These are phyloP conservation scores for Diabrotica balteata DNA, from an alignment of 2,888 invertebrate species.

Conservation along the genomic window DNA sequence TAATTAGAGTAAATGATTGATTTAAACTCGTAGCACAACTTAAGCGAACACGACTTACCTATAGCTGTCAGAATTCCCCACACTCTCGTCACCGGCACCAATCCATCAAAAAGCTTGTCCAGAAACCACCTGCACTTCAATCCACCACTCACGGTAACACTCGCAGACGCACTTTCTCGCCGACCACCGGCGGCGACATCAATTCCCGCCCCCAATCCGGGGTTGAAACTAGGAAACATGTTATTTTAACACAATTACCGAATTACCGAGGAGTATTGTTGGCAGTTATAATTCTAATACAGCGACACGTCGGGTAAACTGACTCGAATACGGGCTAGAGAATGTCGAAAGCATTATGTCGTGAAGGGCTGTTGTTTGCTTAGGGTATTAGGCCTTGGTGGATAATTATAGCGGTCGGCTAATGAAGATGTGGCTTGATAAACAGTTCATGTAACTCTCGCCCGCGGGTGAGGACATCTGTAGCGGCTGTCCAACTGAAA, in stretches of 20 bases:
- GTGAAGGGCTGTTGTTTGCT: slow-evolving; percentile 45
- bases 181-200: not conserved
- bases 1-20: too few relatives aligned
- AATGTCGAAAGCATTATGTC: slow-evolving; percentile 4
- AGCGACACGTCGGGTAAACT: slow-evolving; percentile 4
- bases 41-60: slow-evolving; percentile 30
- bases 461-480: not conserved
- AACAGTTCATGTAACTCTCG: not conserved
- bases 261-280: slow-evolving; percentile 9
- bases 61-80: slow-evolving; percentile 47
- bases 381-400: not conserved
- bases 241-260: slow-evolving; percentile 13
- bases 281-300: slow-evolving; percentile 7
- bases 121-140: slow-evolving; percentile 10
- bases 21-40: too few relatives aligned
- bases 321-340: not conserved
- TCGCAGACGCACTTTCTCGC: slow-evolving; percentile 2
- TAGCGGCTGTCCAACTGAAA: not conserved
- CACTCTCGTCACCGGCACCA: slow-evolving; percentile 45
- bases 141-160: slow-evolving; percentile 1
- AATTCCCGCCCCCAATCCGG: slow-evolving; percentile 7
- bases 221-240: slow-evolving; percentile 25
- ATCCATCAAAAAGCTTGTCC: slow-evolving; percentile 42
- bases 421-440: not conserved
- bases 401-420: not conserved